phyloP scores from a whole-genome alignment of 1,140 invertebrate species.

The Euborellia annulipes region DNA sequence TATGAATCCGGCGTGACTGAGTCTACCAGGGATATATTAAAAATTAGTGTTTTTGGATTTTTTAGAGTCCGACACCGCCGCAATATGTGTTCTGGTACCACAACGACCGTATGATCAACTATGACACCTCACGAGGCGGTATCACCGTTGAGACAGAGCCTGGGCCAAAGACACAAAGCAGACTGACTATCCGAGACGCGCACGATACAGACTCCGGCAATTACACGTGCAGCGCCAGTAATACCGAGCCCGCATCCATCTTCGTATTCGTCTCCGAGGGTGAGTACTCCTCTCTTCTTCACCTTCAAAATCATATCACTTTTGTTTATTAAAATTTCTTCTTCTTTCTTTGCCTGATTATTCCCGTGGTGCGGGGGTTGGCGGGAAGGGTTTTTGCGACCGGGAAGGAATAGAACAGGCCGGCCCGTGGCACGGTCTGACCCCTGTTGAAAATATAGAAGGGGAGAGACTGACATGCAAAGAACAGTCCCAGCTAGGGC shows the following conservation, averaged over 20 bases:
- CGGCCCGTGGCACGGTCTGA: no score
- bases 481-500: no score
- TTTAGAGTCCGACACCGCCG: slow-evolving; percentile 71
- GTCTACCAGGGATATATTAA: no score
- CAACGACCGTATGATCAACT: slow-evolving; percentile 84
- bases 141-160: slow-evolving; percentile 75
- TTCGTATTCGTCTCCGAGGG: slow-evolving; percentile 83
- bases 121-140: slow-evolving; percentile 66
- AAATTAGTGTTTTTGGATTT: slow-evolving; percentile 10
- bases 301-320: no score
- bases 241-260: slow-evolving; percentile 75
- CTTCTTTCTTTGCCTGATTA: no score
- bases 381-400: no score
- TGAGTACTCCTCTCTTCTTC: slow-evolving; percentile 25
- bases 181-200: slow-evolving; percentile 65
- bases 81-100: slow-evolving; percentile 87
- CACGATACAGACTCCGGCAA: slow-evolving; percentile 75
- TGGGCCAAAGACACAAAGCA: slow-evolving; percentile 62
- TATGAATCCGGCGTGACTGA: no score
- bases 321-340: no score
- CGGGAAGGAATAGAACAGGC: no score
- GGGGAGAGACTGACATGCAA: no score
- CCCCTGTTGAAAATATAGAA: no score
- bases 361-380: no score
- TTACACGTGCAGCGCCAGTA: slow-evolving; percentile 78